phyloP scores from a whole-genome alignment of 2,888 invertebrate genomes.

The Andrena praecox region DNA sequence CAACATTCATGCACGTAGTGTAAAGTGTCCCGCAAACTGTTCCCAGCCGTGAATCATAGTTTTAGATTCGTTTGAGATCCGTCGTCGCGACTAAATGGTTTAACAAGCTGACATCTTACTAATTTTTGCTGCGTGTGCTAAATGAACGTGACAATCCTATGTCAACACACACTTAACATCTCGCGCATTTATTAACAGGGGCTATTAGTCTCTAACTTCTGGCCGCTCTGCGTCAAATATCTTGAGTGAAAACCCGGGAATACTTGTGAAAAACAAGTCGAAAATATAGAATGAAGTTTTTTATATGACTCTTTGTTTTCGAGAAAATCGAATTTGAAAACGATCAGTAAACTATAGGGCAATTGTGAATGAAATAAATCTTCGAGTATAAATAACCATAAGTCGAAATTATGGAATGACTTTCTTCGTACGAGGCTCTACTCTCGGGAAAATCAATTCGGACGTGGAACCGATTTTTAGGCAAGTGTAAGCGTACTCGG shows the following conservation, averaged over 20 bases:
- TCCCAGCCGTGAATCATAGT: not conserved
- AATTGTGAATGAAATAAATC: conserved; percentile 2
- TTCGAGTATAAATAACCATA: not conserved
- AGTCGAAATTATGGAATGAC: too few relatives aligned
- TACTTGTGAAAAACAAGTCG: too few relatives aligned
- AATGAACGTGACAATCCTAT: conserved; percentile 26
- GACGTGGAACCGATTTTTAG: too few relatives aligned
- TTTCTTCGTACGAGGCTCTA: too few relatives aligned
- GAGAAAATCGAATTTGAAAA: too few relatives aligned
- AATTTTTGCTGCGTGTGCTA: conserved; percentile 21
- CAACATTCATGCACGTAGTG: too few relatives aligned
- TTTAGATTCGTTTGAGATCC: conserved; percentile 2
- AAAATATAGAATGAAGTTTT: too few relatives aligned
- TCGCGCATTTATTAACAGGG: conserved; percentile 5
- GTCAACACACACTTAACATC: conserved; percentile 19
- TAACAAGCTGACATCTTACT: conserved; percentile 35
- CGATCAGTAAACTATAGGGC: too few relatives aligned
- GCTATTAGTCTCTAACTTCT: not conserved
- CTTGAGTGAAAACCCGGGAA: not conserved
- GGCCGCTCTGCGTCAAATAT: conserved; percentile 1
- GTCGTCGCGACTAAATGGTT: conserved; percentile 21
- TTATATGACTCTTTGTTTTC: too few relatives aligned
- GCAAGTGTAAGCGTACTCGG: too few relatives aligned
- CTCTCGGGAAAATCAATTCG: too few relatives aligned
- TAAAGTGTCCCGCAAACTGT: not conserved